Base-by-base conservation (phyloP, 2,797 vertebrate genomes). In the Lates japonicus region DNA sequence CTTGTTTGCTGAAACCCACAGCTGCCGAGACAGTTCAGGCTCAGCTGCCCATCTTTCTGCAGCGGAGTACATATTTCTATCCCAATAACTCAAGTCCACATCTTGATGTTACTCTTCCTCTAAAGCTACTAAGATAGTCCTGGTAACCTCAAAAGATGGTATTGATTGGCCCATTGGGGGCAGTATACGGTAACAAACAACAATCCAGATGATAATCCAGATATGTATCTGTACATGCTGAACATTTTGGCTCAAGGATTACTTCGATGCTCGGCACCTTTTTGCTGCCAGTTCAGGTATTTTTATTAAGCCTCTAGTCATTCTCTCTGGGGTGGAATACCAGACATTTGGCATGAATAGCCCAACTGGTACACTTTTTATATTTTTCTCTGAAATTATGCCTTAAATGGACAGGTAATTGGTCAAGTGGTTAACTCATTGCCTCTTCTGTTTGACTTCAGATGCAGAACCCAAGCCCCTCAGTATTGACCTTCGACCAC, bases 401-500 rank as follows among this genome's bases (percentile, higher is more conserved):
- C 2, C 31, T 16, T 20, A 41, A 5, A 54, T 52, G 0, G 6
- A 12, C 14, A 20, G 4, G 20, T 16, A 7, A 14, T 55, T 49
- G 14, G 10, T 29, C 4, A 3, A 9, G 46, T 33, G 1, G 17
- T 72, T 11, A 6, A 25, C 22, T 67, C 2, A 51, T 25, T 73
- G 12, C 35, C 13, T 2, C 3, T 52, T 70, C 11, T 78, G 54
- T 55, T 37, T 54, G 58, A 29, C 68, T 86, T 13, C 93, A 99
- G 98, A 99, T 99, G 98, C 98, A 99, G 96, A 99, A 99, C 88
- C 98, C 98, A 0, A 77, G 96, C 98, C 2, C 95, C 99, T 98
- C 98, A 22, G 96, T 98, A 67, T 97, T 99, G 95, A 98, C 98
- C 85, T n/a, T n/a, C n/a, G 99, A 99, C 58, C 98, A 98, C 29